Base-by-base conservation (phyloP, 2,797 vertebrate species). In the Microctenopoma lineatum region DNA sequence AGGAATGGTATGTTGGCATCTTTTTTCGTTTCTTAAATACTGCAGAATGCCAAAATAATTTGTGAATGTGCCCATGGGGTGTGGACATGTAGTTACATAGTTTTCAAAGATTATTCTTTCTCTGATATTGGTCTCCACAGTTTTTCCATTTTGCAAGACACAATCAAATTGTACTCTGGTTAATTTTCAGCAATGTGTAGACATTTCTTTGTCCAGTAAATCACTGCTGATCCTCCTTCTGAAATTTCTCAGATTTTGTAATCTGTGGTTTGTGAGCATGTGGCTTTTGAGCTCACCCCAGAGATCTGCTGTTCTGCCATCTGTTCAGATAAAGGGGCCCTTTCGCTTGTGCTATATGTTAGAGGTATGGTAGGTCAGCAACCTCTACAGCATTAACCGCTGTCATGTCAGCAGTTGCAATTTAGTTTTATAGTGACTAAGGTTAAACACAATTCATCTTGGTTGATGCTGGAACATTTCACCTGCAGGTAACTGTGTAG, bases 1-100 rank as follows among this genome's bases (percentile, higher is more conserved):
- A 73, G 75, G 83, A 64, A 78, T 70, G 69, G 47, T 60, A 38
- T 77, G 71, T 75, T 87, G 79, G 73, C 83, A 81, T 79, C 57
- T 42, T 36, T 21, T 21, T 44, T 65, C 59, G 55, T 77, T 70
- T 76, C 39, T 67, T 57, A 41, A 61, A 13, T 25, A 25, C 44
- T 77, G 50, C 32, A 69, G 73, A 85, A 66, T 65, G 64, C 64
- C 81, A 75, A 54, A 66, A 70, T 62, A 73, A 70, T 56, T 56
- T 46, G 15, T 54, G 21, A 61, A 44, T 25, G 0, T 71, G 54
- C 52, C 51, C 5, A 16, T 56, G 18, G 60, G 64, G 12, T 57
- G 42, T 74, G 53, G 25, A 14, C 41, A 5, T 77, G 21, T 36
- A 51, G 45, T 44, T 1, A 63, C 50, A 51, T 6, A 39, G 11